Percentiles rank a stretch among this genome's conserved stretches.
Conservation (phyloP, 2,113 vertebrate species). For the Heptranchias perlo region DNA sequence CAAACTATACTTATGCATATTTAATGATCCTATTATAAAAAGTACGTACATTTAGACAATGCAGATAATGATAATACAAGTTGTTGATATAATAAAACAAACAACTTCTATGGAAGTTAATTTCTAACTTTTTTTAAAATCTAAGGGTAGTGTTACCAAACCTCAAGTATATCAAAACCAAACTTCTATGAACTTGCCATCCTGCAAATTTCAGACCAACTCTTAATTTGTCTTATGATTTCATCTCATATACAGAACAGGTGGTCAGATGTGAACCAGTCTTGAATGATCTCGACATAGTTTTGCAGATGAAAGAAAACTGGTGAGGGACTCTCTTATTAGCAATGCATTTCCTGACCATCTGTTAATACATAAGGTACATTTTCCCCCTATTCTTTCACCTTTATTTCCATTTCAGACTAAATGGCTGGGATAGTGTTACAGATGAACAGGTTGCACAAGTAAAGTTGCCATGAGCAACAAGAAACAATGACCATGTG, state of each 20-base stretch:
- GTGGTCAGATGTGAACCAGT: background rate
- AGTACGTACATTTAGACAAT: too few relatives aligned
- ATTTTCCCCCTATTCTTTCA: background rate
- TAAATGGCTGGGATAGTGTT: too few relatives aligned
- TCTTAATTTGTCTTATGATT: too few relatives aligned
- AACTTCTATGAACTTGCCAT: background rate
- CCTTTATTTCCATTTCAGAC: too few relatives aligned
- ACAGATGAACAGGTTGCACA: background rate
- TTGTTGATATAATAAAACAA: background rate
- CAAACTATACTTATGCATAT: background rate
- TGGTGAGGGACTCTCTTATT: background rate
- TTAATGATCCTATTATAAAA: too few relatives aligned
- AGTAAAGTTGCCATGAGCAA: background rate
- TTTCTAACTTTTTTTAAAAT: background rate
- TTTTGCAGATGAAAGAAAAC: background rate
- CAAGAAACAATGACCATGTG: background rate
- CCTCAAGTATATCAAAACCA: background rate
- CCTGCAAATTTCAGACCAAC: background rate
- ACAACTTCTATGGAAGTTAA: background rate
- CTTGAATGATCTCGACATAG: background rate
- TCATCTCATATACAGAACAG: background rate
- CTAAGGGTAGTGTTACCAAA: background rate
- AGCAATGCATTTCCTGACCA: constrained; percentile 1
- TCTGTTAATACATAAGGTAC: background rate
- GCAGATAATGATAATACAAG: too few relatives aligned